Base-by-base conservation (phyloP, 2,888 invertebrate genomes). In the Sminthurides aquaticus region DNA sequence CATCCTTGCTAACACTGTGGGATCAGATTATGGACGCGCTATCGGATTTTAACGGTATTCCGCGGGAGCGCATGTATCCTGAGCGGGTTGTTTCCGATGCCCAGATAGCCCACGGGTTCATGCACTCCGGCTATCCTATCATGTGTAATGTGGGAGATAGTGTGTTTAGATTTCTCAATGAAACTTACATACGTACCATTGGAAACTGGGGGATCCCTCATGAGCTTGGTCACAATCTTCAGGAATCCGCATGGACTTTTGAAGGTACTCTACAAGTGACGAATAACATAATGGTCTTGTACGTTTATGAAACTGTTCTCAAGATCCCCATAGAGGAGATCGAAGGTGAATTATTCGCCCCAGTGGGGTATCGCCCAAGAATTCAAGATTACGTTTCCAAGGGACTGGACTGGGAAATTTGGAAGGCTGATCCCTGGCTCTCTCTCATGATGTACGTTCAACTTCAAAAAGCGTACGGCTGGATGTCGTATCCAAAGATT, bases 111-210 rank as follows among this genome's bases (percentile, higher is more conserved):
- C 55, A 22, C 1, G 66, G 62, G 5, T 66, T 49, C 18, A 57
- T 66, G 58, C 66, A 62, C 22, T 52, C 62, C 0, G 66, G 66
- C 24, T 66, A 66, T 28, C 66, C 66, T 2, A 62, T 66, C 11
- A 62, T 62, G 62, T 43, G 26, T 15, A 27, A 11, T n/a, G 20
- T 26, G 0, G 64, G 59, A 8, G 26, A n/a, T 18, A 5, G 26
- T 11, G n/a, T n/a, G n/a, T n/a, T n/a, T n/a, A n/a, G n/a, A n/a
- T 52, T 57, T 18, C 8, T 58, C 11, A 49, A 49, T 28, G 20
- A 58, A 1, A 22, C 49, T n/a, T 26, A 49, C 8, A 25, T 66
- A 27, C 34, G n/a, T 22, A 49, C 28, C 1, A 26, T 26, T 3
- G 54, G 29, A 0, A 28, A 22, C 5, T 66, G 66, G 66, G 66